Percentiles rank a stretch among this genome's conserved stretches.
Evolutionary conservation across 2,113 vertebrate species (phyloP).

Genomic region (Hippocampus comes): DNA sequence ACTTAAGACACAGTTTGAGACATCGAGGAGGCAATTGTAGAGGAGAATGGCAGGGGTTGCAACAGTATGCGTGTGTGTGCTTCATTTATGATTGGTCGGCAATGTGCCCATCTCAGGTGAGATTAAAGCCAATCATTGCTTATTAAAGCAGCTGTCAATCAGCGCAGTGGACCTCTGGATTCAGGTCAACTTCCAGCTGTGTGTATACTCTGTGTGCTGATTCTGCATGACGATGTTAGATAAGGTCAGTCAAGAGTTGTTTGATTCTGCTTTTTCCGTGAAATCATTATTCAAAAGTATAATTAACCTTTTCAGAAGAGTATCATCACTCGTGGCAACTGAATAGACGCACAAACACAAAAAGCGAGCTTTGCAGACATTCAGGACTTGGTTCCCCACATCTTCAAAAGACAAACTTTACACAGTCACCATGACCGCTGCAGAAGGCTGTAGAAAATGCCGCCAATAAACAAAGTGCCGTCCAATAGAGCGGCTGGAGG

Average conservation of each 20-base stretch:
- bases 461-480: conserved; percentile 45
- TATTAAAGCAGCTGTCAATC: conserved; percentile 64
- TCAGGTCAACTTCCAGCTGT: conserved; percentile 44
- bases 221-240: conserved; percentile 40
- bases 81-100: conserved; percentile 32
- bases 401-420: conserved; percentile 61
- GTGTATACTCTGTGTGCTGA: conserved; percentile 39
- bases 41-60: conserved; percentile 21
- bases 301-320: conserved; percentile 23
- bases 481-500: conserved; percentile 30
- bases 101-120: conserved; percentile 55
- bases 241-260: conserved; percentile 55
- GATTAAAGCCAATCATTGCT: conserved; percentile 62
- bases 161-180: conserved; percentile 39
- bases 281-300: conserved; percentile 35
- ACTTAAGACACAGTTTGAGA: conserved; percentile 41
- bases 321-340: conserved; percentile 24
- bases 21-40: conserved; percentile 33
- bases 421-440: conserved; percentile 57
- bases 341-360: conserved; percentile 33
- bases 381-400: conserved; percentile 41
- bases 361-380: conserved; percentile 19
- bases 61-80: conserved; percentile 14
- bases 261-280: conserved; percentile 26
- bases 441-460: conserved; percentile 47